Evolutionary conservation across 2,888 invertebrate genomes (phyloP).

Genomic region (Alsophila aescularia): DNA sequence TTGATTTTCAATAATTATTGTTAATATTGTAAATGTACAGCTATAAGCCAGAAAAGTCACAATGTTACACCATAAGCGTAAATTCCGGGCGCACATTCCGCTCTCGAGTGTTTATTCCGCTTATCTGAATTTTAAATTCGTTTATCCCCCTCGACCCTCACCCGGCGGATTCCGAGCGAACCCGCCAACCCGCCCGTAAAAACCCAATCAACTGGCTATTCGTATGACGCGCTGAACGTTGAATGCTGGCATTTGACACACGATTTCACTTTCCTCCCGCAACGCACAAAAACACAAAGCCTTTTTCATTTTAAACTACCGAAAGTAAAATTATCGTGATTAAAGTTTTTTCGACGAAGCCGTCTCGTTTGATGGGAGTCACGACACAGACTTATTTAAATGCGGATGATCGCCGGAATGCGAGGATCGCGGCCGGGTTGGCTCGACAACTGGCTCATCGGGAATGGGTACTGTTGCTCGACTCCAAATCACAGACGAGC

Average conservation of each 20-base stretch:
- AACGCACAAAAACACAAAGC: constrained; percentile 39
- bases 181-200: constrained; percentile 69
- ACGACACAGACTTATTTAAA: constrained; percentile 23
- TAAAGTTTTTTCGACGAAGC: constrained; percentile 34
- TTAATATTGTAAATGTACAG: too few species aligned
- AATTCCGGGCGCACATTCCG: constrained; percentile 49
- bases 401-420: constrained; percentile 7
- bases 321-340: constrained; percentile 40
- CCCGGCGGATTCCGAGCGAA: background rate
- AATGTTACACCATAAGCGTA: too few species aligned
- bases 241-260: constrained; percentile 63
- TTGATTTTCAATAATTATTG: too few species aligned
- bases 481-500: too few species aligned
- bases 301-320: constrained; percentile 33
- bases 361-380: constrained; percentile 21
- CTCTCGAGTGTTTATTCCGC: constrained; percentile 70
- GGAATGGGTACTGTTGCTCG: too few species aligned
- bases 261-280: constrained; percentile 60
- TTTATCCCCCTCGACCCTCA: constrained; percentile 33
- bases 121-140: constrained; percentile 80
- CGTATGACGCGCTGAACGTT: constrained; percentile 49
- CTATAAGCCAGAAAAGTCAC: too few species aligned
- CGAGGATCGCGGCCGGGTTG: background rate
- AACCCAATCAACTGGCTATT: constrained; percentile 74
- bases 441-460: background rate